These are phyloP conservation scores for Tetramorium alpestre DNA, from an alignment of 1,140 invertebrate genomes.

Conservation along the genomic window DNA sequence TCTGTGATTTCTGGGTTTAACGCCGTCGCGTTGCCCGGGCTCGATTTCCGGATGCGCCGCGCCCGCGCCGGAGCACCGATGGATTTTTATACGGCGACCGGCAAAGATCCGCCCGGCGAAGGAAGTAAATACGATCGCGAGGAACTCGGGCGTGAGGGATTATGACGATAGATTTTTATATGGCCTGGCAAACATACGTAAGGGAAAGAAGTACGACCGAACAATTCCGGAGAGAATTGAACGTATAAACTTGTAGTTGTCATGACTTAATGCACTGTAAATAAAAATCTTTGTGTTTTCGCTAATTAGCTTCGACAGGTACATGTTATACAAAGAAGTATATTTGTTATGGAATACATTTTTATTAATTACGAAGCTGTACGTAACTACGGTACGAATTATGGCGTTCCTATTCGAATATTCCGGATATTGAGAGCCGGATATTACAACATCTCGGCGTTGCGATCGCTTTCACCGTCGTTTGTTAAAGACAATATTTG, in stretches of 20 bases:
- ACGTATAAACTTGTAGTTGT: neutral
- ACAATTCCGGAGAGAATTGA: neutral
- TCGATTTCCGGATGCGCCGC: slow-evolving; percentile 21
- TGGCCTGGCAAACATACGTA: neutral
- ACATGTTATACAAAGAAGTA: neutral
- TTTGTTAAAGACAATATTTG: slow-evolving; percentile 52
- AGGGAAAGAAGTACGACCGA: neutral
- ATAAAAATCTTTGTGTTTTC: neutral
- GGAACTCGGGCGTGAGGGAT: slow-evolving; percentile 33
- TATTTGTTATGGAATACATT: neutral
- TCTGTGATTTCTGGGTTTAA: slow-evolving; percentile 55
- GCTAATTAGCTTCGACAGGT: neutral
- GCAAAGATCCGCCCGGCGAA: neutral
- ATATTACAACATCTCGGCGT: neutral
- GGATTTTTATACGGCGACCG: slow-evolving; percentile 42
- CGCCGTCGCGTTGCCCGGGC: slow-evolving; percentile 21
- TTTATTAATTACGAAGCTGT: slow-evolving; percentile 1
- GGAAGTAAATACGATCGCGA: slow-evolving; percentile 21
- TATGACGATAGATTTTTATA: slow-evolving; percentile 30
- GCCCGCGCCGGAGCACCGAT: neutral
- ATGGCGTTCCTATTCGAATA: neutral
- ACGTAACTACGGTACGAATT: neutral
- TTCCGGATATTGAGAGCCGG: neutral
- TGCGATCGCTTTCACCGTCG: neutral
- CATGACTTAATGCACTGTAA: neutral